A percentile compares a stretch with the other conserved stretches of the same genome.
Conservation (phyloP, 64 coral and sea anemone genomes). For the Montipora sp. region DNA sequence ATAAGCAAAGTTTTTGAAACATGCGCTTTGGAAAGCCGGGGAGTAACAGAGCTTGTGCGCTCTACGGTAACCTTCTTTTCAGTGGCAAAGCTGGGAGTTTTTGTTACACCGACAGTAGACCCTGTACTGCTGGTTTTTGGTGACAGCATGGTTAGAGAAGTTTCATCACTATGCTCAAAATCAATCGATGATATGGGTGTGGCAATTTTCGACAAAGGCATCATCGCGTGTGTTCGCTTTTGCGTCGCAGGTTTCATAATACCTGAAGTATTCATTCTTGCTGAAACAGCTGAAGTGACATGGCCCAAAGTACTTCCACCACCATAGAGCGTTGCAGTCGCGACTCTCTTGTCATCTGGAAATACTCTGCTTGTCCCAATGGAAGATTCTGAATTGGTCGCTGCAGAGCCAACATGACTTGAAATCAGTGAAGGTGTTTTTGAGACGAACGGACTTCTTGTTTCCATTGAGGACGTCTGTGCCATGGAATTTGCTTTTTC, state of each 20-base stretch:
- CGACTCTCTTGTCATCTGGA: background rate
- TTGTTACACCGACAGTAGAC: no score
- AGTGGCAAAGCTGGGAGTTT: background rate
- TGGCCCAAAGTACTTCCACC: no score
- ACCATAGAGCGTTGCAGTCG: background rate
- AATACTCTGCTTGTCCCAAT: background rate
- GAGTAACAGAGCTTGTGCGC: background rate
- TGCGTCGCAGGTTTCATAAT: background rate
- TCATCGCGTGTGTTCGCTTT: background rate
- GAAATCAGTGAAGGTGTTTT: background rate
- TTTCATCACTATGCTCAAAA: no score
- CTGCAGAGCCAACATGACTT: background rate
- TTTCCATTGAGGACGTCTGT: background rate
- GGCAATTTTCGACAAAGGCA: background rate
- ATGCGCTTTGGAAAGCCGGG: background rate
- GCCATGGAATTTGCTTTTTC: background rate
- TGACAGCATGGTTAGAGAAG: background rate
- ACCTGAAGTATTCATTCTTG: background rate
- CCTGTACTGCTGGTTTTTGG: background rate
- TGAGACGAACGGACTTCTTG: background rate
- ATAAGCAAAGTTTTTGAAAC: background rate
- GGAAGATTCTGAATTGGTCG: background rate
- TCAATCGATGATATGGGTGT: background rate
- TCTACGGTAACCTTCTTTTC: background rate
- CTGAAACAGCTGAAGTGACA: background rate